Evolutionary conservation across 2,888 invertebrate genomes (phyloP).

Genomic region (Lomographa bimaculata): DNA sequence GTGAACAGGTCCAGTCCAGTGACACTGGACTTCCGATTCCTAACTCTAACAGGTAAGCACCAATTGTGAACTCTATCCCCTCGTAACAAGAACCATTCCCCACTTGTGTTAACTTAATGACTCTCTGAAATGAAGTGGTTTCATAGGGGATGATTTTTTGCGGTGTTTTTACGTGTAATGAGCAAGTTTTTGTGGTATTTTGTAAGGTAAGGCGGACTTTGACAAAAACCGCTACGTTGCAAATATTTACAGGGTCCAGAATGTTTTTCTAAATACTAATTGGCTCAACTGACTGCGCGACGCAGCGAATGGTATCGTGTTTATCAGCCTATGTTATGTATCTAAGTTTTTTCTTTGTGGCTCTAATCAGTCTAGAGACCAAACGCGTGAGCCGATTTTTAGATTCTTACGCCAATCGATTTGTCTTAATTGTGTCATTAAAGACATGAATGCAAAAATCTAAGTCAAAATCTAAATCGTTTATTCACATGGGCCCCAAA

Average conservation of each 20-base stretch:
- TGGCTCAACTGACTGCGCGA: too few relatives aligned
- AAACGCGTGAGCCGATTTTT: too few relatives aligned
- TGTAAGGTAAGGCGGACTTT: constrained; percentile 17
- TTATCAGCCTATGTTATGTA: too few relatives aligned
- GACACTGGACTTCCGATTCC: constrained; percentile 63
- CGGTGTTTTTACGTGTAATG: constrained; percentile 30
- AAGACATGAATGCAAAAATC: too few relatives aligned
- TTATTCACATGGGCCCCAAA: too few relatives aligned
- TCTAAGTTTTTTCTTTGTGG: too few relatives aligned
- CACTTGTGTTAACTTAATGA: constrained; percentile 35
- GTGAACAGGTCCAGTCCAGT: constrained; percentile 71
- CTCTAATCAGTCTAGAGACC: too few relatives aligned
- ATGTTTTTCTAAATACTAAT: too few relatives aligned
- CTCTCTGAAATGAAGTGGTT: constrained; percentile 36
- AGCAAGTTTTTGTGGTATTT: constrained; percentile 29
- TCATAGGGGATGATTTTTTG: constrained; percentile 34
- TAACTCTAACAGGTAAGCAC: constrained; percentile 44
- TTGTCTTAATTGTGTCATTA: too few relatives aligned
- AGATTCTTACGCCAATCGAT: too few relatives aligned
- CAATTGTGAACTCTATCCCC: constrained; percentile 51
- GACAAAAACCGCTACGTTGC: constrained; percentile 3
- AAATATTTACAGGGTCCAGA: constrained; percentile 4
- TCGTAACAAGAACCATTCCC: constrained; percentile 44
- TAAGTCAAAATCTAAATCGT: too few relatives aligned
- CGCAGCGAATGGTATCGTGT: too few relatives aligned